Percentiles rank a stretch among this genome's conserved stretches.
Conservation (phyloP, 2,888 invertebrate species). For the Proisotoma minuta region DNA sequence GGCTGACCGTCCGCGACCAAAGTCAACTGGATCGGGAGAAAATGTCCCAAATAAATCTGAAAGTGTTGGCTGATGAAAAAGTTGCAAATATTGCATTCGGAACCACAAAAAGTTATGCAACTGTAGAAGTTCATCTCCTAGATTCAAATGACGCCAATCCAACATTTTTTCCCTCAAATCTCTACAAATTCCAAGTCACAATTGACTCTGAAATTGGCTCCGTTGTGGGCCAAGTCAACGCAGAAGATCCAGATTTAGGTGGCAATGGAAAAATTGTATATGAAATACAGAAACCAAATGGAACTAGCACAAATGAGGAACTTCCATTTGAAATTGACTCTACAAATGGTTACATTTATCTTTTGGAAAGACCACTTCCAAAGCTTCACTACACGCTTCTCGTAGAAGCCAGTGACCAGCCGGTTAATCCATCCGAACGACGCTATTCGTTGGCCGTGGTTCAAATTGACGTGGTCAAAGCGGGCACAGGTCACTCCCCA, state of each 20-base stretch:
- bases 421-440: conserved; percentile 75
- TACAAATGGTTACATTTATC: conserved; percentile 64
- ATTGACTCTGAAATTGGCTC: conserved; percentile 65
- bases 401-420: conserved; percentile 77
- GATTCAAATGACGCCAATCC: conserved; percentile 75
- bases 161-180: conserved; percentile 73
- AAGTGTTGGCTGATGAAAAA: conserved; percentile 74
- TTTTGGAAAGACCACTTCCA: conserved; percentile 62
- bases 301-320: conserved; percentile 52
- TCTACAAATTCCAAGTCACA: conserved; percentile 71
- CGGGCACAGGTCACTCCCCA: conserved; percentile 54
- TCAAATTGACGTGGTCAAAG: conserved; percentile 67
- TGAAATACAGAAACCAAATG: conserved; percentile 61
- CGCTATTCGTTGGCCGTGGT: conserved; percentile 79
- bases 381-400: conserved; percentile 74
- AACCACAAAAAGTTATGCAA: conserved; percentile 56
- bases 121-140: conserved; percentile 73
- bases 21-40: conserved; percentile 73
- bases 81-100: conserved; percentile 51
- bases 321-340: conserved; percentile 67
- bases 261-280: conserved; percentile 71
- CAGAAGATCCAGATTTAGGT: conserved; percentile 75
- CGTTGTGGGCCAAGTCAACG: conserved; percentile 72
- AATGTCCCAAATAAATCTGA: conserved; percentile 66
- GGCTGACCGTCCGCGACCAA: conserved; percentile 75